Evolutionary conservation across 2,113 vertebrate species (phyloP), one percentile per base, ranked within the genome.

Genomic region (Engystomops pustulosus): DNA sequence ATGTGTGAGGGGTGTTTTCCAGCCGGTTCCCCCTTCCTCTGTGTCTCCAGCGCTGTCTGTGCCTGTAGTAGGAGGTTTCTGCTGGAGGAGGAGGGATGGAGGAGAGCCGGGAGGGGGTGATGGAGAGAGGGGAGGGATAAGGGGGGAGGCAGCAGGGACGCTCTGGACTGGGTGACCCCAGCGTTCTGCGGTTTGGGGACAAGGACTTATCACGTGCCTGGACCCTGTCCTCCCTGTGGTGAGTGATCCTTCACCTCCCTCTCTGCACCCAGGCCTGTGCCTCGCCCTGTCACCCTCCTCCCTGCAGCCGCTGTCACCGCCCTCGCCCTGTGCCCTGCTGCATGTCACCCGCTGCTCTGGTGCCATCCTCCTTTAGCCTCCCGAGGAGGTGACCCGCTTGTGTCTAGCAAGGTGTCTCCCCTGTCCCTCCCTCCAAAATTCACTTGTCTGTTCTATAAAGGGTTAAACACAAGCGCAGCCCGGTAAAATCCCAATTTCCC

Each of bases 121-220:
- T 36, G 65, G 44, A 69, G 53, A 69, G 47, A 47, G 51, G 81
- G 70, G 69, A 74, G 81, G 68, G 79, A 36, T 69, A 25, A 44
- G 30, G 71, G 70, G 81, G 62, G 81, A 23, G 36, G 69, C 53
- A 82, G 51, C 49, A 62, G 79, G 79, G 65, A 70, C 47, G 67
- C 1, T 71, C 23, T 81, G 45, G 80, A 11, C 81, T 83, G 32
- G 70, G 38, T 83, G 70, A 75, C 81, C 81, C 65, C 69, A 23
- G 70, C 18, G 23, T 44, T 83, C 70, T 83, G 81, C 38, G 81
- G 81, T 83, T 83, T 83, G 49, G 80, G 79, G 79, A 70, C 76
- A 74, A 62, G 81, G 69, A 47, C 53, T 30, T 49, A 15, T 83
- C 55, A 75, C 81, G 70, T 76, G 71, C 6, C 7, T 49, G 53